phyloP scores from a whole-genome alignment of 2,888 invertebrate species.

The Bursaphelenchus okinawaensis region DNA sequence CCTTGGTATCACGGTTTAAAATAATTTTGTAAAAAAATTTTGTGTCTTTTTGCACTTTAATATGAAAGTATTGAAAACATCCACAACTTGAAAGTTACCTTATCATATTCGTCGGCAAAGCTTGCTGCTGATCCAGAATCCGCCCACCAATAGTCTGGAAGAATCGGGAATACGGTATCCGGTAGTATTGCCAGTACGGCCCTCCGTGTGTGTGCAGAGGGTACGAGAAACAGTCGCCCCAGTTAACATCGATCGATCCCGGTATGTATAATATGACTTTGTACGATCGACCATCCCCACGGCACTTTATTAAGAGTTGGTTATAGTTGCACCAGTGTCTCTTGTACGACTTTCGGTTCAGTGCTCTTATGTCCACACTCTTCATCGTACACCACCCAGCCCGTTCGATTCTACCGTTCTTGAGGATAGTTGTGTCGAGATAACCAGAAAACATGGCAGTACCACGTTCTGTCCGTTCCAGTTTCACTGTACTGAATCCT shows the following conservation, averaged over 20 bases:
- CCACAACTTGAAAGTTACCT: not conserved
- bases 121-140: conserved; percentile 48
- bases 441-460: conserved; percentile 43
- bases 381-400: conserved; percentile 56
- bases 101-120: conserved; percentile 21
- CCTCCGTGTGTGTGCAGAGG: conserved; percentile 84
- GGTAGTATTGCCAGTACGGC: conserved; percentile 91
- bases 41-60: no score
- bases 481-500: conserved; percentile 45
- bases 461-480: conserved; percentile 35
- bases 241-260: conserved; percentile 76
- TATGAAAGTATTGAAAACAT: no score
- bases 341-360: conserved; percentile 44
- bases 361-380: conserved; percentile 39
- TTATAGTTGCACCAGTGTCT: conserved; percentile 48
- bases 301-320: conserved; percentile 57
- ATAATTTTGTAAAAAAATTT: no score
- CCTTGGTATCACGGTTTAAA: no score
- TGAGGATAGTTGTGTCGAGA: conserved; percentile 28
- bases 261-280: conserved; percentile 73
- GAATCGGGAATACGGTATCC: conserved; percentile 53
- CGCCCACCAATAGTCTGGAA: conserved; percentile 51
- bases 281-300: conserved; percentile 91
- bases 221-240: conserved; percentile 82
- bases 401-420: conserved; percentile 49